phyloP scores from a whole-genome alignment of 1,140 invertebrate species.

The Vanessa atalanta region DNA sequence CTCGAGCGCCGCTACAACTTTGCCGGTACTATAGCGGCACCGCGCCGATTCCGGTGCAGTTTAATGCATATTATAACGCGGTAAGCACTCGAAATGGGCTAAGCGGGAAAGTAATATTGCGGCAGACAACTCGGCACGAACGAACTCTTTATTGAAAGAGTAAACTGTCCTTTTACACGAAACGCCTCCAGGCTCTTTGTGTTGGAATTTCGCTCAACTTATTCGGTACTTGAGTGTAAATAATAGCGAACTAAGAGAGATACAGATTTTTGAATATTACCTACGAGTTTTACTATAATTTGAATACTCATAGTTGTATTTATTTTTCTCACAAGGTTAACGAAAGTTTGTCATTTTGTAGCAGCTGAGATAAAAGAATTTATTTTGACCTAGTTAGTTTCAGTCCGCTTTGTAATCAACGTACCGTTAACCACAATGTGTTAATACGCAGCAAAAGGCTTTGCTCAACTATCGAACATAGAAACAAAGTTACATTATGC shows the following conservation, averaged over 20 bases:
- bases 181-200: constrained; percentile 68
- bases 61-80: constrained; percentile 78
- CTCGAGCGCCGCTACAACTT: constrained; percentile 67
- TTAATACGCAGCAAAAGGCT: constrained; percentile 40
- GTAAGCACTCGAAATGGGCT: constrained; percentile 71
- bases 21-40: constrained; percentile 45
- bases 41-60: constrained; percentile 64
- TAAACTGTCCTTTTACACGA: constrained; percentile 77
- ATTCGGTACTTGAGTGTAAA: constrained; percentile 66
- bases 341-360: neutral
- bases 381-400: constrained; percentile 36
- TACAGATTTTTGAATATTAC: constrained; percentile 29
- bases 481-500: constrained; percentile 64
- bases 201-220: constrained; percentile 69
- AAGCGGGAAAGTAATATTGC: constrained; percentile 66
- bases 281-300: neutral
- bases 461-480: constrained; percentile 47
- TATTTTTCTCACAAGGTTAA: too few species aligned
- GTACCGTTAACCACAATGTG: constrained; percentile 36
- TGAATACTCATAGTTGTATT: neutral
- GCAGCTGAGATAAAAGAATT: neutral
- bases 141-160: constrained; percentile 76
- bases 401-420: constrained; percentile 43
- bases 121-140: constrained; percentile 55
- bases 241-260: constrained; percentile 64